Evolutionary conservation across 2,113 vertebrate genomes (phyloP).

Genomic region (Gallinago undulata): DNA sequence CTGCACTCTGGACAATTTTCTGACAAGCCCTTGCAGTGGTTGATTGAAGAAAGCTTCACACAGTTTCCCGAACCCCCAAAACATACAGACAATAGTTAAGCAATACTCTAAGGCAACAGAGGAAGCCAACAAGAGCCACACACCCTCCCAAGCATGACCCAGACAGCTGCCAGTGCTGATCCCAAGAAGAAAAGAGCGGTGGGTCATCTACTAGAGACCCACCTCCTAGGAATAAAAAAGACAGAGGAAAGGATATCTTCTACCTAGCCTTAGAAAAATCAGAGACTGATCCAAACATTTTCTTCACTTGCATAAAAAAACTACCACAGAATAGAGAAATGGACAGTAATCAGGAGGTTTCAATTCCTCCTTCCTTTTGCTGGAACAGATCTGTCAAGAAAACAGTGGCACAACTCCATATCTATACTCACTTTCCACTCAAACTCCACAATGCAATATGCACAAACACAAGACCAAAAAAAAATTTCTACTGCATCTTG

Average conservation of each 20-base stretch:
- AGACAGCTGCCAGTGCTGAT: not conserved
- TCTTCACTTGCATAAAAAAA: not conserved
- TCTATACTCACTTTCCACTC: not conserved
- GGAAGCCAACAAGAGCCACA: not conserved
- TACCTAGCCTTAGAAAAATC: not conserved
- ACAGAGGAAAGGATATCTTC: not conserved
- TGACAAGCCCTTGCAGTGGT: not conserved
- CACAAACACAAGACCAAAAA: not conserved
- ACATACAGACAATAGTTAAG: not conserved
- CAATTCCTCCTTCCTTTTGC: not conserved
- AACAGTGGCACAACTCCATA: not conserved
- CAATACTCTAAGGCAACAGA: not conserved
- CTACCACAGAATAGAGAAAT: not conserved
- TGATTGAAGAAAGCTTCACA: not conserved
- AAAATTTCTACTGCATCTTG: not conserved
- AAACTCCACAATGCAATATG: not conserved
- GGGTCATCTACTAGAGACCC: not conserved
- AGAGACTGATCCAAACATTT: not conserved
- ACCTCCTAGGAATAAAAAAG: not conserved
- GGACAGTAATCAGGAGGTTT: not conserved
- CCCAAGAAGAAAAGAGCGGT: not conserved
- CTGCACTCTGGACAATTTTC: not conserved
- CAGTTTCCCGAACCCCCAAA: not conserved
- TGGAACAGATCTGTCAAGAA: not conserved
- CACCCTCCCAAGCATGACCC: not conserved